phyloP scores from a whole-genome alignment of 2,113 vertebrate genomes.

The Lepisosteus osseus region DNA sequence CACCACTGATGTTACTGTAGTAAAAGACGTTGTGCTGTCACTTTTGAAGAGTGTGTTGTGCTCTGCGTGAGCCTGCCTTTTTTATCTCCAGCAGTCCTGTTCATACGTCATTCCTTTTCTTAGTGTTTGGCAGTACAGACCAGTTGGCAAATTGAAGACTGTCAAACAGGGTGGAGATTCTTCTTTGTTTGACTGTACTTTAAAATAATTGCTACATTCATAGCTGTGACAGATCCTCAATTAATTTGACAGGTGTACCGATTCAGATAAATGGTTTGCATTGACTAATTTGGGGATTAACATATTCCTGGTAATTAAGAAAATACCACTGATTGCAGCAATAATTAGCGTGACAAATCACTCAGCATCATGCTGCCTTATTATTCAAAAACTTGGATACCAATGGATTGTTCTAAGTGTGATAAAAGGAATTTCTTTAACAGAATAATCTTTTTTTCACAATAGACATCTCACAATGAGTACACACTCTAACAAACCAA shows the following conservation, averaged over 20 bases:
- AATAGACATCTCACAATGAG: too few species aligned
- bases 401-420: too few species aligned
- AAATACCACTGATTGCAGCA: not conserved
- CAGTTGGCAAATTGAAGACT: conserved; percentile 33
- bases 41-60: too few species aligned
- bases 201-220: conserved; percentile 38
- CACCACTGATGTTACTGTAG: too few species aligned
- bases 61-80: too few species aligned
- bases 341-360: conserved; percentile 3
- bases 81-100: too few species aligned
- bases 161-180: conserved; percentile 30
- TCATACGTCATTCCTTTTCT: too few species aligned
- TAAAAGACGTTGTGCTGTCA: too few species aligned
- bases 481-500: too few species aligned
- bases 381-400: too few species aligned
- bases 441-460: too few species aligned
- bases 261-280: conserved; percentile 33
- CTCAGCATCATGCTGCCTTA: not conserved
- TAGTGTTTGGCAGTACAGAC: not conserved
- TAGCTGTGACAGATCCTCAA: conserved; percentile 32
- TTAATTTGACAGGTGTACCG: conserved; percentile 30
- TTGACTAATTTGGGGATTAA: not conserved
- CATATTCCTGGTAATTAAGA: not conserved
- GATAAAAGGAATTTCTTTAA: too few species aligned
- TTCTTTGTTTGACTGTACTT: conserved; percentile 18